A percentile compares a stretch with the other conserved stretches of the same genome.
phyloP scores from a whole-genome alignment of 2,113 vertebrate species.

The Lepus europaeus region DNA sequence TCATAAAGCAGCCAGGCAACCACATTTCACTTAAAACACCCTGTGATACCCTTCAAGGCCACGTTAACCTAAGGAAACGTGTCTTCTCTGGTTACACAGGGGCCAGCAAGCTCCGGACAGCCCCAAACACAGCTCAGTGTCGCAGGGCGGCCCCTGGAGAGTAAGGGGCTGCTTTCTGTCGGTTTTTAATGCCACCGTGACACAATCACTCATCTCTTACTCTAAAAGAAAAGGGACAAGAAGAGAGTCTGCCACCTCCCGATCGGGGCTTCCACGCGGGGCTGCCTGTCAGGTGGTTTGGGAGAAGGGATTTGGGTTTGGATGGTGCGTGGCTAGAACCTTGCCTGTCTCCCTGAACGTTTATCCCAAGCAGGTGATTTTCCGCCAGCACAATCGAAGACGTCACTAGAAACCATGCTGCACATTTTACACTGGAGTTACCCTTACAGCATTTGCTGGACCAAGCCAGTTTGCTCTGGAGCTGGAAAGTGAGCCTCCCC shows the following conservation, averaged over 20 bases:
- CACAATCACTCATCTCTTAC: slow-evolving; percentile 13
- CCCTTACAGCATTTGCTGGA: slow-evolving; percentile 4
- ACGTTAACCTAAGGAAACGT: slow-evolving; percentile 47
- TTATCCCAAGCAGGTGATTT: neutral
- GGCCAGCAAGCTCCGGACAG: neutral
- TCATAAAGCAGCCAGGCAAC: slow-evolving; percentile 59
- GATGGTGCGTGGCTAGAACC: neutral
- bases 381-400: slow-evolving; percentile 11
- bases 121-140: neutral
- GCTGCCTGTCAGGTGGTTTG: neutral
- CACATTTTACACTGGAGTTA: slow-evolving; percentile 41
- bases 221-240: neutral
- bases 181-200: neutral
- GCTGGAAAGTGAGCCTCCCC: neutral
- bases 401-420: neutral
- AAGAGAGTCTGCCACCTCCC: neutral
- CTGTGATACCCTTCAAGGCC: slow-evolving; percentile 5
- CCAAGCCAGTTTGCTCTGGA: slow-evolving; percentile 21
- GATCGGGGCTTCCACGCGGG: neutral
- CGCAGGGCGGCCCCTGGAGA: neutral
- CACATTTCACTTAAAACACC: slow-evolving; percentile 45
- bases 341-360: neutral
- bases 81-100: slow-evolving; percentile 3
- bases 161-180: neutral
- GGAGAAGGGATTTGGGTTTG: neutral